phyloP scores from a whole-genome alignment of 1,140 invertebrate species.

The Thaumatotibia leucotreta region DNA sequence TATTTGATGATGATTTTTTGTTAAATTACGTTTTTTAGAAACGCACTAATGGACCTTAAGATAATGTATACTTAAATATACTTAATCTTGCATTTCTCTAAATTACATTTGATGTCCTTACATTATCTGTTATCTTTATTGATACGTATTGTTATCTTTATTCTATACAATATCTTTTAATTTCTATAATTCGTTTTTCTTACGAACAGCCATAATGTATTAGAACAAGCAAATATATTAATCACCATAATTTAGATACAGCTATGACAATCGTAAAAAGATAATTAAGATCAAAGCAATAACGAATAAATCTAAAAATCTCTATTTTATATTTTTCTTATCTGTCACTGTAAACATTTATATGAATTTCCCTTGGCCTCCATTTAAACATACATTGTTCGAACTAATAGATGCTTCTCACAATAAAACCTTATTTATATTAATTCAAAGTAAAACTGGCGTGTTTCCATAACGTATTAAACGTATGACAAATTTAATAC shows the following conservation, averaged over 20 bases:
- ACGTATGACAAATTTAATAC: not conserved
- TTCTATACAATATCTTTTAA: not conserved
- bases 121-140: constrained; percentile 1
- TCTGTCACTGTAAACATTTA: not conserved
- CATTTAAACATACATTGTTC: not conserved
- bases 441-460: not conserved
- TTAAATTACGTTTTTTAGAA: too few relatives aligned
- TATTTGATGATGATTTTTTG: too few relatives aligned
- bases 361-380: not conserved
- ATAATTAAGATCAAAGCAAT: not conserved
- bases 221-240: not conserved
- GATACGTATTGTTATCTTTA: constrained; percentile 5
- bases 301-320: not conserved
- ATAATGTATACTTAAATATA: not conserved
- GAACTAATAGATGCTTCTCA: not conserved
- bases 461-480: not conserved
- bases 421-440: not conserved
- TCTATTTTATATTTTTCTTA: not conserved
- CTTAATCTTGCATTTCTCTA: not conserved
- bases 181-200: not conserved
- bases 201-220: not conserved
- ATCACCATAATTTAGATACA: not conserved
- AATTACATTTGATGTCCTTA: not conserved
- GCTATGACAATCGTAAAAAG: not conserved
- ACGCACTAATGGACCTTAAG: too few relatives aligned